A percentile compares a stretch with the other conserved stretches of the same genome.
Conservation (phyloP, 2,888 invertebrate species). For the Spialia ferax region DNA sequence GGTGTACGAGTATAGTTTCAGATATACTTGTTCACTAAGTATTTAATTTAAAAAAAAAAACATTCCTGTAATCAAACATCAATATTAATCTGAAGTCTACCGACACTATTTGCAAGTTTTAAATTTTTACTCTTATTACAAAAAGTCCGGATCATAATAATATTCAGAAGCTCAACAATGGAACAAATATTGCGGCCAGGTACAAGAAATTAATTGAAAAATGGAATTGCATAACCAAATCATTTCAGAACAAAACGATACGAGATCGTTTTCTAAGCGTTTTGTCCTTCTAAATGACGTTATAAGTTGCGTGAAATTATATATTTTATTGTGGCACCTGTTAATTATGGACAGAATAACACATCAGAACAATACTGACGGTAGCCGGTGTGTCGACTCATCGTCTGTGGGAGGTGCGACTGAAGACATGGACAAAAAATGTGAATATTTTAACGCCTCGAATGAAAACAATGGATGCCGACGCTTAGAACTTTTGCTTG, state of each 20-base stretch:
- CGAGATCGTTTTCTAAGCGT: constrained; percentile 23
- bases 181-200: constrained; percentile 7
- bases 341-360: constrained; percentile 70
- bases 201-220: constrained; percentile 30
- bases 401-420: constrained; percentile 45
- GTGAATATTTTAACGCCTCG: constrained; percentile 32
- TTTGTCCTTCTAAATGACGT: constrained; percentile 57
- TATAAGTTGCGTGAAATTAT: constrained; percentile 80
- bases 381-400: constrained; percentile 50
- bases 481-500: constrained; percentile 13
- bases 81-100: neutral
- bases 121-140: neutral
- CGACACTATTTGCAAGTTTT: neutral
- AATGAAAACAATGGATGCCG: constrained; percentile 29
- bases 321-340: constrained; percentile 61
- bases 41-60: no score
- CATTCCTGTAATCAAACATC: no score
- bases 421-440: constrained; percentile 41
- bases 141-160: neutral
- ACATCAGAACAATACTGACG: constrained; percentile 55
- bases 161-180: neutral
- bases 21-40: no score
- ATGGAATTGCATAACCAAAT: constrained; percentile 34
- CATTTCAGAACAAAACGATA: constrained; percentile 32
- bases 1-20: no score